A percentile compares a stretch with the other conserved stretches of the same genome.
Conservation (phyloP, 1,140 invertebrate genomes). For the Drosophila orena region DNA sequence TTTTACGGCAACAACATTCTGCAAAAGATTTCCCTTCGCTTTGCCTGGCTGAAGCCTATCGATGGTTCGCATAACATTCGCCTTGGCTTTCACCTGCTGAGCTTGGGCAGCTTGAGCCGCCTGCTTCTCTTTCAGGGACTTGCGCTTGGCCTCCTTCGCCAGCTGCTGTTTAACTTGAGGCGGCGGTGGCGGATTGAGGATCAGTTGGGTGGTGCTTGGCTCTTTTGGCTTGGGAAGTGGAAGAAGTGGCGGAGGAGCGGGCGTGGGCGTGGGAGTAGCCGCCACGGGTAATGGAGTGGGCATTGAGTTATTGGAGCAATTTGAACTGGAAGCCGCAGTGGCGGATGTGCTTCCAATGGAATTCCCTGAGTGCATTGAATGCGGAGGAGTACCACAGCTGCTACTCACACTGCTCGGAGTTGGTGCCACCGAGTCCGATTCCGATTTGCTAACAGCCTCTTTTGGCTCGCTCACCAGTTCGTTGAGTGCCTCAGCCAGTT, state of each 20-base stretch:
- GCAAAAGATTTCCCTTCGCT: constrained; percentile 92
- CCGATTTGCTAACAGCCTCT: constrained; percentile 34
- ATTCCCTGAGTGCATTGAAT: constrained; percentile 78
- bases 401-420: constrained; percentile 78
- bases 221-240: constrained; percentile 85
- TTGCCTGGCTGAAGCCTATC: constrained; percentile 93
- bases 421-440: constrained; percentile 53
- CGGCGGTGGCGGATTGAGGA: constrained; percentile 76
- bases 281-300: constrained; percentile 5
- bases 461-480: constrained; percentile 70
- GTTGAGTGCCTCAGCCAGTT: constrained; percentile 71
- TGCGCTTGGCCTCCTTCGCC: constrained; percentile 80
- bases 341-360: constrained; percentile 78
- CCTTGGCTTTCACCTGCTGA: constrained; percentile 86
- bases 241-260: constrained; percentile 75
- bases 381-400: constrained; percentile 77
- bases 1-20: constrained; percentile 85
- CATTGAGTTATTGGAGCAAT: constrained; percentile 47
- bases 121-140: constrained; percentile 78
- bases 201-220: constrained; percentile 76
- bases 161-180: constrained; percentile 79
- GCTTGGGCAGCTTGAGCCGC: constrained; percentile 58
- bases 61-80: constrained; percentile 92
- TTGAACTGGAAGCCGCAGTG: constrained; percentile 66
- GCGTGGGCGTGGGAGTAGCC: constrained; percentile 7